Evolutionary conservation across 2,113 vertebrate genomes (phyloP).

Genomic region (Microtus pennsylvanicus): DNA sequence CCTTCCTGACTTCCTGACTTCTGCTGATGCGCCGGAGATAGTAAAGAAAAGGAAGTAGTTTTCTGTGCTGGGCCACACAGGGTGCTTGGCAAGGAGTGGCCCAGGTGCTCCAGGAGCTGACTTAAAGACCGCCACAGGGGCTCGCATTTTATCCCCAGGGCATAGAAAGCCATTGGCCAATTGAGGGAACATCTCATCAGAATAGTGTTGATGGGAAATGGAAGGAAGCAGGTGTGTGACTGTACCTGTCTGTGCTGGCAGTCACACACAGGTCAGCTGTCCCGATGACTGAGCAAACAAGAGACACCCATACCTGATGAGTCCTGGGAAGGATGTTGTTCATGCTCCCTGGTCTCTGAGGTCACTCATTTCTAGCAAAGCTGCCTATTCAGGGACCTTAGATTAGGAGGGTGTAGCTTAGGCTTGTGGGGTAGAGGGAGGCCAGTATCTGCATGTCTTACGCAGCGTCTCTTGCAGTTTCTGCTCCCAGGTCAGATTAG

Average conservation of each 20-base stretch:
- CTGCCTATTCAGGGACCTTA: not conserved
- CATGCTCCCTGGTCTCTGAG: too few species aligned
- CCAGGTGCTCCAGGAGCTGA: not conserved
- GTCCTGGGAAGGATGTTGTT: too few species aligned
- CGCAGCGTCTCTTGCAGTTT: not conserved
- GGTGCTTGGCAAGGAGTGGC: not conserved
- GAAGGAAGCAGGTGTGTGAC: not conserved
- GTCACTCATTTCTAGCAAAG: not conserved
- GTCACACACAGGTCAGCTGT: not conserved
- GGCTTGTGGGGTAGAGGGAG: not conserved
- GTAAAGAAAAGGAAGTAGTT: not conserved
- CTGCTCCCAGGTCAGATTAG: not conserved
- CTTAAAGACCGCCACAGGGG: not conserved
- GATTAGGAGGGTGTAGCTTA: not conserved
- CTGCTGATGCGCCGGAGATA: not conserved
- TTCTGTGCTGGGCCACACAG: not conserved
- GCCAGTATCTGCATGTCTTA: not conserved
- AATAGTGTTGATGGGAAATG: not conserved
- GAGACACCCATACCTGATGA: not conserved
- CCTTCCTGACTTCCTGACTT: not conserved
- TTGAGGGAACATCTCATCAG: not conserved
- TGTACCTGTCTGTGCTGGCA: not conserved
- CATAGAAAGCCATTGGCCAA: not conserved
- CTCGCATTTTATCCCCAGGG: not conserved
- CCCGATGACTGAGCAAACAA: not conserved